Evolutionary conservation across 2,888 invertebrate genomes (phyloP).

Genomic region (Disparrhopalites patrizii): DNA sequence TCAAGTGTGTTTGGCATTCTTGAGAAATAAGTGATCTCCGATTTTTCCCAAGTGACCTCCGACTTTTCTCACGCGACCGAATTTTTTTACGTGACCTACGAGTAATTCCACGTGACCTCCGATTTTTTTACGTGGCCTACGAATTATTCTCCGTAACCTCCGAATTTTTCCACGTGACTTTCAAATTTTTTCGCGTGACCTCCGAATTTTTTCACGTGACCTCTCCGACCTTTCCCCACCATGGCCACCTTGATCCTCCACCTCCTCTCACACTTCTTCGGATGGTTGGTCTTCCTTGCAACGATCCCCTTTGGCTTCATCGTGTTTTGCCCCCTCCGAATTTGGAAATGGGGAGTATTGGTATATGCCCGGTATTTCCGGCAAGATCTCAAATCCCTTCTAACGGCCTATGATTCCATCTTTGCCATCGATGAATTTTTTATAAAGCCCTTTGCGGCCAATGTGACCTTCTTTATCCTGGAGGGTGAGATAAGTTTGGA

Average conservation of each 20-base stretch:
- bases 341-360: conserved; percentile 28
- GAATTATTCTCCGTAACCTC: too few relatives aligned
- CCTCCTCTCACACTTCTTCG: neutral
- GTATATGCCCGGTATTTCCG: conserved; percentile 16
- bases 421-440: conserved; percentile 43
- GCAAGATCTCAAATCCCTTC: conserved; percentile 23
- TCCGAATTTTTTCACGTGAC: too few relatives aligned
- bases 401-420: conserved; percentile 44
- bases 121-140: too few relatives aligned
- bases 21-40: too few relatives aligned
- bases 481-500: conserved; percentile 32
- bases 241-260: neutral
- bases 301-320: conserved; percentile 12
- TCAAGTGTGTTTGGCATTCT: too few relatives aligned
- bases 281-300: conserved; percentile 11
- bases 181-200: too few relatives aligned
- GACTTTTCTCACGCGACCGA: too few relatives aligned
- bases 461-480: conserved; percentile 38
- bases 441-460: conserved; percentile 38
- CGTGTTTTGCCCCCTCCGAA: conserved; percentile 24
- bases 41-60: too few relatives aligned
- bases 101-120: too few relatives aligned
- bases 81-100: too few relatives aligned
- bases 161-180: too few relatives aligned
- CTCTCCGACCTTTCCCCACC: too few relatives aligned